These are phyloP conservation scores for Synanthedon andrenaeformis DNA, from an alignment of 2,888 invertebrate genomes.

Conservation along the genomic window DNA sequence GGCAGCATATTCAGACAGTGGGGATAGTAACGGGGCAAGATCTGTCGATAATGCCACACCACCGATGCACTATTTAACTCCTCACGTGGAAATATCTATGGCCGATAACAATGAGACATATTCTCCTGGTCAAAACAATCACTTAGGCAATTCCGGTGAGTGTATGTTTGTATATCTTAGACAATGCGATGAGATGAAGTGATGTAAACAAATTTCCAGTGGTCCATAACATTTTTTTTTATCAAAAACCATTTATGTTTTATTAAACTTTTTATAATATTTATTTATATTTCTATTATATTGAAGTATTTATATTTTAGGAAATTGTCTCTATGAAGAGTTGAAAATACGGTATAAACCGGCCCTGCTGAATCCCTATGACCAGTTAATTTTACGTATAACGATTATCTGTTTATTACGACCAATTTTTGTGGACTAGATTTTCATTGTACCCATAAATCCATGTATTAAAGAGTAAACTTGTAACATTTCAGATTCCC, in stretches of 20 bases:
- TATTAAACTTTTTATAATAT: not conserved
- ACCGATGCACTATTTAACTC: slow-evolving; percentile 91
- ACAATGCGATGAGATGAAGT: not conserved
- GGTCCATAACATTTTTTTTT: too few species aligned
- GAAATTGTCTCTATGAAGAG: too few species aligned
- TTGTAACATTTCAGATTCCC: slow-evolving; percentile 33
- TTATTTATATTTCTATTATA: slow-evolving; percentile 1
- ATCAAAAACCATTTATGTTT: too few species aligned
- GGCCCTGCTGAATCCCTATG: too few species aligned
- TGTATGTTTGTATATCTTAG: not conserved
- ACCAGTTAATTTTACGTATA: too few species aligned
- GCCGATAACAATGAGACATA: slow-evolving; percentile 82
- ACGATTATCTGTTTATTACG: too few species aligned
- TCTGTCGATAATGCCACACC: slow-evolving; percentile 90
- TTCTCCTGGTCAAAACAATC: slow-evolving; percentile 65
- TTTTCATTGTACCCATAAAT: too few species aligned
- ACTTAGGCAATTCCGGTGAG: slow-evolving; percentile 44
- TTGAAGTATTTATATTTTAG: too few species aligned
- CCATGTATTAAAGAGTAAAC: too few species aligned
- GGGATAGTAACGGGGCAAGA: slow-evolving; percentile 82
- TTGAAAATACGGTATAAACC: too few species aligned
- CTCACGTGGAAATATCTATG: slow-evolving; percentile 92
- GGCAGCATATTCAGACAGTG: slow-evolving; percentile 86
- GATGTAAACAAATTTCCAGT: not conserved
- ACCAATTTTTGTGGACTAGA: too few species aligned